Base-by-base conservation (phyloP, 2,888 invertebrate species). In the Lamellibrachia satsuma region DNA sequence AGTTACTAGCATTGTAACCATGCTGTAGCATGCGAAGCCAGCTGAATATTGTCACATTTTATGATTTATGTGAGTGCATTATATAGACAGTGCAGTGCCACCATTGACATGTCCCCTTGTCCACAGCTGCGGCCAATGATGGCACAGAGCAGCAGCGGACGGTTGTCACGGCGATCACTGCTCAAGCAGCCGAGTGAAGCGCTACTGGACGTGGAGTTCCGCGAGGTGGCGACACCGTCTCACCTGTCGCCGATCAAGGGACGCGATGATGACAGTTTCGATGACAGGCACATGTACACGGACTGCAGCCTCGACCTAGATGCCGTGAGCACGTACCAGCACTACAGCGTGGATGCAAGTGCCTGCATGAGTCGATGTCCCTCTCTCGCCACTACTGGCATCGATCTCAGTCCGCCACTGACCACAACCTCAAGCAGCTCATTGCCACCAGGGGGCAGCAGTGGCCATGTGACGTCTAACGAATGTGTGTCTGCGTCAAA, bases 311-410 rank as follows among this genome's bases (percentile, higher is more conserved):
- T 93, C 57, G 90, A 92, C 91, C 27, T 93, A 75, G 91, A 92
- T n/a, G 93, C 91, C 27, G 90, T 91, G 7, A 92, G 93, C 90
- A 92, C 39, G 52, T 94, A 91, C 91, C 93, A 93, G 6, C 94
- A 94, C 55, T 94, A 92, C 92, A 94, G 94, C 75, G 90, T 94
- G 2, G 93, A 94, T 55, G 93, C 92, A 51, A 93, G 92, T 3
- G 92, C 92, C 11, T 92, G 92, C 60, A 39, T 93, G 57, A 92
- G 92, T 22, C 91, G 52, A 15, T 93, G 93, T 90, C 60, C 52
- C 52, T 92, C 93, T 22, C 91, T 93, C 7, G 39, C 90, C 1
- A 93, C 60, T 2, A 60, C 92, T 7, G 93, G 93, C 11, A 57
- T 93, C n/a, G 92, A 93, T 52, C 93, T 93, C 92, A 93, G 92